Conservation (phyloP, 2,797 vertebrate species). For the Gymnoscopelus braueri region DNA sequence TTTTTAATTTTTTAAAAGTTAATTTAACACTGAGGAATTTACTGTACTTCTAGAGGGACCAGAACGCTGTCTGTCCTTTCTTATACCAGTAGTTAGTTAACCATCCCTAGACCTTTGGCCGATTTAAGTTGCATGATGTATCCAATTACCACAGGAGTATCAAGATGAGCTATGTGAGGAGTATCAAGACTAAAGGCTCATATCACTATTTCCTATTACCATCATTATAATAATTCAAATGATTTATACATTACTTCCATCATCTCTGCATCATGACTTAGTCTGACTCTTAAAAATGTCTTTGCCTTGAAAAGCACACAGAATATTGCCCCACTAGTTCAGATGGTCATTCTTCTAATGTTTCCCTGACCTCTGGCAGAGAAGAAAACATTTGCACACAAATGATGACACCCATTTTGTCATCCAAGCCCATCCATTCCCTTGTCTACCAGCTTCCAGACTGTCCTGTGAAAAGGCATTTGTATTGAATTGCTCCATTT, state of each 20-base stretch:
- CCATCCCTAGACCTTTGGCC: slow-evolving; percentile 28
- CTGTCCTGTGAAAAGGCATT: slow-evolving; percentile 4
- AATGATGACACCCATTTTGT: slow-evolving; percentile 17
- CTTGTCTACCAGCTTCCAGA: slow-evolving; percentile 1
- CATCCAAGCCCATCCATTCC: neutral
- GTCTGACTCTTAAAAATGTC: neutral
- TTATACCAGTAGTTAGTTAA: slow-evolving; percentile 25
- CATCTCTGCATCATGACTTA: slow-evolving; percentile 34
- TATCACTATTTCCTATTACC: slow-evolving; percentile 5
- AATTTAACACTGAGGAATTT: too few relatives aligned
- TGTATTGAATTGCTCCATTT: slow-evolving; percentile 6
- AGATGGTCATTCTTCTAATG: slow-evolving; percentile 35
- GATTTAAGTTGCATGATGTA: slow-evolving; percentile 13
- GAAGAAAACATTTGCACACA: slow-evolving; percentile 16
- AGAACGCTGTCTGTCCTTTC: too few relatives aligned
- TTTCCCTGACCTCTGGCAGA: slow-evolving; percentile 21
- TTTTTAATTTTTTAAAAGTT: too few relatives aligned
- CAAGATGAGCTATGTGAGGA: too few relatives aligned
- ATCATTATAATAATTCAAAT: too few relatives aligned
- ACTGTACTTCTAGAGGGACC: too few relatives aligned
- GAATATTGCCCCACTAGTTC: slow-evolving; percentile 20
- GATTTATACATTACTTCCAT: too few relatives aligned
- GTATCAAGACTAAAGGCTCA: slow-evolving; percentile 23
- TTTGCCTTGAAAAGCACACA: slow-evolving; percentile 29
- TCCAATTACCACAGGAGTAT: slow-evolving; percentile 45